A percentile compares a stretch with the other conserved stretches of the same genome.
These are phyloP conservation scores for Brenthis daphne DNA, from an alignment of 2,888 invertebrate genomes.

Conservation along the genomic window DNA sequence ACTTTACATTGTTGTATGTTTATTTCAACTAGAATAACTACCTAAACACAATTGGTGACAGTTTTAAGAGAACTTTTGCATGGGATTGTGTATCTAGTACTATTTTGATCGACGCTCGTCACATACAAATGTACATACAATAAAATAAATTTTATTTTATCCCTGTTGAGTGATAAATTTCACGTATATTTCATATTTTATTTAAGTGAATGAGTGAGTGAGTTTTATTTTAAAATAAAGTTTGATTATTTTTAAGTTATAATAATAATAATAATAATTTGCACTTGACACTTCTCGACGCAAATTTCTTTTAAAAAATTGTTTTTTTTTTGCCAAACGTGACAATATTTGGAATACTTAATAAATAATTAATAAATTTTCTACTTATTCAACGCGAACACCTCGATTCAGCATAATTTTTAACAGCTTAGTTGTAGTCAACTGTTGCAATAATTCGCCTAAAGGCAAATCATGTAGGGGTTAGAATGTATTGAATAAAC, in stretches of 20 bases:
- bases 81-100: no score
- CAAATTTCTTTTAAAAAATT: neutral
- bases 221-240: constrained; percentile 20
- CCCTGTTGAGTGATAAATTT: constrained; percentile 24
- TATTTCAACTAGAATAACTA: no score
- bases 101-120: no score
- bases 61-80: no score
- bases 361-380: neutral
- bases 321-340: neutral
- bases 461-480: constrained; percentile 55
- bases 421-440: constrained; percentile 61
- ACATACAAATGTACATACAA: neutral
- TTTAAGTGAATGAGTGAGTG: constrained; percentile 13
- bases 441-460: constrained; percentile 75
- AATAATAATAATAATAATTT: neutral
- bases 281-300: neutral
- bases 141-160: constrained; percentile 23
- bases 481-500: constrained; percentile 44
- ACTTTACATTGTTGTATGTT: no score
- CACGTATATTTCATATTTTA: constrained; percentile 26
- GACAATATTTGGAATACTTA: constrained; percentile 12
- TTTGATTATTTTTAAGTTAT: constrained; percentile 20
- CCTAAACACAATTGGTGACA: no score
- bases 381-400: constrained; percentile 38
- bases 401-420: constrained; percentile 63